Evolutionary conservation across 2,888 invertebrate species (phyloP).

Genomic region (Dermolepida albohirtum): DNA sequence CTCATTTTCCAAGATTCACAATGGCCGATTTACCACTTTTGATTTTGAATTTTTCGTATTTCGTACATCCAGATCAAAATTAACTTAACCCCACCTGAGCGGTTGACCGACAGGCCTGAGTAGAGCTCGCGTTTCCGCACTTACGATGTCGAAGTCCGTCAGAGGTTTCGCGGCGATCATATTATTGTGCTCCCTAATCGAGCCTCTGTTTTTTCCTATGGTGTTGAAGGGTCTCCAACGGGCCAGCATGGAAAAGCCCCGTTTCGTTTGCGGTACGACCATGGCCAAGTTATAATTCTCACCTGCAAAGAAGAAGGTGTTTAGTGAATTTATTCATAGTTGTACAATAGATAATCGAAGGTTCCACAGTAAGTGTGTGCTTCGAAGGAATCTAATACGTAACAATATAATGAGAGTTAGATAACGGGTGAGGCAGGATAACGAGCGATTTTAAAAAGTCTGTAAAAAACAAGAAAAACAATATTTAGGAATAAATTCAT

Average conservation of each 20-base stretch:
- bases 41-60: conserved; percentile 5
- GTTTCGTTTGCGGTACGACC: conserved; percentile 53
- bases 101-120: conserved; percentile 65
- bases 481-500: no score
- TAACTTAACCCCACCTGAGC: conserved; percentile 65
- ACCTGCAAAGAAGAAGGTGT: conserved; percentile 19
- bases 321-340: no score
- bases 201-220: conserved; percentile 61
- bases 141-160: conserved; percentile 55
- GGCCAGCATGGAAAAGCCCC: conserved; percentile 65
- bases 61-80: background rate
- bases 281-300: conserved; percentile 24
- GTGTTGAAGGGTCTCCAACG: conserved; percentile 65
- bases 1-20: no score
- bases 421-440: no score
- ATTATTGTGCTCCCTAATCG: conserved; percentile 58
- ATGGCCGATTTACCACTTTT: conserved; percentile 1
- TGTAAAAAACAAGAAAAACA: no score
- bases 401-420: no score
- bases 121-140: conserved; percentile 62
- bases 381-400: no score
- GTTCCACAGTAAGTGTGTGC: no score
- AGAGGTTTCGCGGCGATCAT: conserved; percentile 39
- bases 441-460: no score
- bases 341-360: no score